Base-by-base conservation (phyloP, 1,140 invertebrate genomes). In the Prorops nasuta region DNA sequence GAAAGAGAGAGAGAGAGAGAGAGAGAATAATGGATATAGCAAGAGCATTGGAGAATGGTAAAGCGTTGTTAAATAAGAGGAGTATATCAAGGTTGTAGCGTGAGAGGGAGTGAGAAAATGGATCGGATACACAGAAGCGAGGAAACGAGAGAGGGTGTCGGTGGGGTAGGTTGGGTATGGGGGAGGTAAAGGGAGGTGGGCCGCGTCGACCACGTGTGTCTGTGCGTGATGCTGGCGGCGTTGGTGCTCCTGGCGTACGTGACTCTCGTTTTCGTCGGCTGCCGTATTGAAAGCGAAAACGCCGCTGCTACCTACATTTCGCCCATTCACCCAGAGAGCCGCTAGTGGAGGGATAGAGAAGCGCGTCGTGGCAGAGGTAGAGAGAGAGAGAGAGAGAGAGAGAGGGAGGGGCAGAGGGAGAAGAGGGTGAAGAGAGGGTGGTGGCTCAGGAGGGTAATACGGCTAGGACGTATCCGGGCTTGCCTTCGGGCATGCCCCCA, bases 271-370 rank as follows among this genome's bases (percentile, higher is more conserved):
- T 75, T 76, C 71, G 67, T 63, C 67, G 67, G 66, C 48, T 58
- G 60, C 53, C 63, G 65, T 72, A 76, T 73, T 72, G 74, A 76
- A 76, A 76, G 74, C 64, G 74, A 76, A 74, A 76, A 71, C 66
- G 55, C 51, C 64, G 64, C 68, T 72, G 58, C 71, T 71, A 76
- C 74, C 72, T 76, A 75, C 70, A 74, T 76, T 74, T 68, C 74
- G 64, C 64, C 72, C 74, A 77, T 76, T 76, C 74, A 76, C 72
- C 66, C 69, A 65, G 64, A 71, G 60, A 61, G 56, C 49, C 44
- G 20, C 28, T 35, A 39, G 24, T 19, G 14, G 46, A 19, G 18
- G 20, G 8, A 16, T 28, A 10, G 21, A 9, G 20, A 15, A 16
- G 15, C 4, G 17, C 40, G 41, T 19, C 41, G 44, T 36, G 31